Conservation (phyloP, 2,797 vertebrate species). For the Dicrostonyx torquatus region DNA sequence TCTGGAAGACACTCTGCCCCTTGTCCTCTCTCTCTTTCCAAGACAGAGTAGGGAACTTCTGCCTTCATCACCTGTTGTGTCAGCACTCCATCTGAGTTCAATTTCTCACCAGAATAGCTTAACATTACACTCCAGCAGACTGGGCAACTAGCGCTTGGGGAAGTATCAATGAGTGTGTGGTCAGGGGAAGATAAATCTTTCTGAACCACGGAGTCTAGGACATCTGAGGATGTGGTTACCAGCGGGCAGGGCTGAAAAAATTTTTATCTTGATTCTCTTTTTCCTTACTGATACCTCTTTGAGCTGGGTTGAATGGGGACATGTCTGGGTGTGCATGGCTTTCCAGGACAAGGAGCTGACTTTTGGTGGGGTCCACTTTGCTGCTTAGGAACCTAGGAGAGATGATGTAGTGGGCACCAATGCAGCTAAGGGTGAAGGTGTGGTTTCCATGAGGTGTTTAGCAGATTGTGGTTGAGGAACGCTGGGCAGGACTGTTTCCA, state of each 20-base stretch:
- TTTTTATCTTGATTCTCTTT: conserved; percentile 53
- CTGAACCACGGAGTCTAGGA: conserved; percentile 49
- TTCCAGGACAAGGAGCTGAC: background rate
- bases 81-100: background rate
- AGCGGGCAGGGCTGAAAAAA: conserved; percentile 40
- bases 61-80: conserved; percentile 41
- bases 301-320: background rate
- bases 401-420: background rate
- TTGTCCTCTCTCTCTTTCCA: background rate
- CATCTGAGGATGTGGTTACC: conserved; percentile 75
- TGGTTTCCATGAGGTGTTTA: background rate
- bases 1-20: background rate
- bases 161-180: conserved; percentile 61
- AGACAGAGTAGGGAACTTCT: background rate
- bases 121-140: background rate
- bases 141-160: background rate
- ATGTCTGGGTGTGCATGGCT: background rate
- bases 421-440: background rate
- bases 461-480: background rate
- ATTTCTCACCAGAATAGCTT: conserved; percentile 2
- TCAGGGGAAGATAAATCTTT: conserved; percentile 70
- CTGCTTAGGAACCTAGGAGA: background rate
- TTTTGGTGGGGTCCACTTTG: background rate
- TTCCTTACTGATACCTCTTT: background rate
- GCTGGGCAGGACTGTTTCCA: background rate